A percentile compares a stretch with the other conserved stretches of the same genome.
Evolutionary conservation across 1,140 invertebrate genomes (phyloP).

Genomic region (Hypothenemus hampei): DNA sequence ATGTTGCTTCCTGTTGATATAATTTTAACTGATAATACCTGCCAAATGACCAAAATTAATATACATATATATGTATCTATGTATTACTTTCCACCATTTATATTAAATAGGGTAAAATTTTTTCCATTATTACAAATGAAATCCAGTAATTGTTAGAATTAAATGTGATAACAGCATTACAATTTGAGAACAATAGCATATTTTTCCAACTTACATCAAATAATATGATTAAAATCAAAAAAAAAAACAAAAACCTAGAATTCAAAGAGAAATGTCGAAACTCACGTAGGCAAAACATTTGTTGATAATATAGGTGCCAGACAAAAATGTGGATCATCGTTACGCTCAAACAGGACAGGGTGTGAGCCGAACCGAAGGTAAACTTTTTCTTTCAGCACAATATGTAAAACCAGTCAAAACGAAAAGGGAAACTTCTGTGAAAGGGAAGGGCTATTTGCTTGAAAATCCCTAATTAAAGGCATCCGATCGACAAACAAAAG

Average conservation of each 20-base stretch:
- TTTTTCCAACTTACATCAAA: neutral
- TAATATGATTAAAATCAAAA: neutral
- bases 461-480: too few species aligned
- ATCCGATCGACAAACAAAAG: too few species aligned
- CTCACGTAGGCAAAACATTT: neutral
- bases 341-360: neutral
- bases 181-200: neutral
- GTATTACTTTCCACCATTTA: neutral
- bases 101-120: neutral
- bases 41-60: neutral
- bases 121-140: neutral
- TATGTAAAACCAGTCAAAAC: too few species aligned
- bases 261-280: neutral
- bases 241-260: neutral
- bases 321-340: neutral
- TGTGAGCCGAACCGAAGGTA: too few species aligned
- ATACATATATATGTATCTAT: neutral
- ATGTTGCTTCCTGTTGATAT: neutral
- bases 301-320: neutral
- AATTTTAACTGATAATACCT: neutral
- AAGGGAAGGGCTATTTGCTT: too few species aligned
- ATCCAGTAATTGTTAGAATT: neutral
- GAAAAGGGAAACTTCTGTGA: too few species aligned
- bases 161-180: neutral
- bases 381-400: too few species aligned